These are phyloP conservation scores for Eubasilissa splendida DNA, from an alignment of 2,888 invertebrate species.

Conservation along the genomic window DNA sequence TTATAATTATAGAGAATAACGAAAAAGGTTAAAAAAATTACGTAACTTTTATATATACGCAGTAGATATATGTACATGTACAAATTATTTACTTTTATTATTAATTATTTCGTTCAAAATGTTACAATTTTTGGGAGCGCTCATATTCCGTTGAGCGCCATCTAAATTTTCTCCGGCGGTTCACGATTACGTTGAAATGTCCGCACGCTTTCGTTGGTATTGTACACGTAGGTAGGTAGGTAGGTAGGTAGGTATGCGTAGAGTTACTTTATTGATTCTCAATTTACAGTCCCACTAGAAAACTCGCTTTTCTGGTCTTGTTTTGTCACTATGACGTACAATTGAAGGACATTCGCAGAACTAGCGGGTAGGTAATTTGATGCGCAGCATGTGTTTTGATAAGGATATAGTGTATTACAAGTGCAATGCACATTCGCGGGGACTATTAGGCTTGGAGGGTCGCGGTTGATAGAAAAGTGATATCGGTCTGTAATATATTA, in stretches of 20 bases:
- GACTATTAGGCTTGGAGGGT: background rate
- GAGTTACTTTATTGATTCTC: constrained; percentile 38
- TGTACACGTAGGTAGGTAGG: background rate
- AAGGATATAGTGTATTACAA: constrained; percentile 23
- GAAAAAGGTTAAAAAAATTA: background rate
- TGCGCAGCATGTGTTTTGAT: constrained; percentile 4
- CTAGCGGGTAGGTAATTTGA: background rate
- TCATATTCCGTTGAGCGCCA: background rate
- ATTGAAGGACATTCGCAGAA: background rate
- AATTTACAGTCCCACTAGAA: constrained; percentile 36
- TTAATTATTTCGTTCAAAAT: too few species aligned
- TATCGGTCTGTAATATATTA: background rate
- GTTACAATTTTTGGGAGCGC: background rate
- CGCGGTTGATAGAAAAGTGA: background rate
- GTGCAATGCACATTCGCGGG: background rate
- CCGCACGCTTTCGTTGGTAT: background rate
- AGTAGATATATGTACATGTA: background rate
- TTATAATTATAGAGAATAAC: too few species aligned
- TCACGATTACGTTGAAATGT: background rate
- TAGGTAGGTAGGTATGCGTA: background rate
- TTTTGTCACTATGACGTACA: constrained; percentile 40
- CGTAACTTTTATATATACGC: background rate
- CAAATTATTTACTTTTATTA: background rate
- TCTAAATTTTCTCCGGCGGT: background rate
- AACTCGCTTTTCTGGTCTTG: constrained; percentile 31